Evolutionary conservation across 2,888 invertebrate species (phyloP), one percentile per base, ranked within the genome.

Genomic region (Holacanthella duospinosa): DNA sequence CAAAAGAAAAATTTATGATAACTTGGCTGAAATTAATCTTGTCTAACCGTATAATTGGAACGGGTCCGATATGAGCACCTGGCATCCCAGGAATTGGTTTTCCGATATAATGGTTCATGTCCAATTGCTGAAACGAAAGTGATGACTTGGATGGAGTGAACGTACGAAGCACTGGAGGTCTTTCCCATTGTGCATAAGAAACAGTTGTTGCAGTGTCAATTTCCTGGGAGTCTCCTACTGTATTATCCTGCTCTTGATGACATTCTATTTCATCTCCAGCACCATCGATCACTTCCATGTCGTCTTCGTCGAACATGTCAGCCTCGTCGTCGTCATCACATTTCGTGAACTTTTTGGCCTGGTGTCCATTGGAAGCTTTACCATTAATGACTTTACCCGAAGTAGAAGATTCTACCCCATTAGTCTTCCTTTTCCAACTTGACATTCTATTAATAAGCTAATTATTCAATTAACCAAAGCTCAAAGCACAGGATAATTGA

Each of bases 51-150:
- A 97, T 87, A 29, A 95, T 84, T 0, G 94, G 93, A 1, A 92
- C 91, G 16, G 88, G 86, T 2, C 87, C 88, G 44, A 83, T 75
- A 64, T 76, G 79, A 29, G 89, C 86, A 1, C 94, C 95, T 21
- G 93, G 93, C 94, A 96, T 95, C 55, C 89, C 91, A 27, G 82
- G 77, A 67, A 90, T 75, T 1, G 89, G 85, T 1, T 86, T 86
- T 77, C 64, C 24, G 75, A 86, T 84, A 75, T 95, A 95, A 78
- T 91, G 86, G 76, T 96, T 96, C 66, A 96, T 83, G 77, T 96
- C 95, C 60, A 97, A 80, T 79, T 96, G 95, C 78, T 97, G 96
- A 78, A 97, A 97, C 43, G 85, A 80, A 43, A 97, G 77, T 2
- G 79, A 77, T 75, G 90, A 86, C 61, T 78, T 82, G 29, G 78